phyloP scores from a whole-genome alignment of 2,113 vertebrate genomes.

The Callipepla squamata region DNA sequence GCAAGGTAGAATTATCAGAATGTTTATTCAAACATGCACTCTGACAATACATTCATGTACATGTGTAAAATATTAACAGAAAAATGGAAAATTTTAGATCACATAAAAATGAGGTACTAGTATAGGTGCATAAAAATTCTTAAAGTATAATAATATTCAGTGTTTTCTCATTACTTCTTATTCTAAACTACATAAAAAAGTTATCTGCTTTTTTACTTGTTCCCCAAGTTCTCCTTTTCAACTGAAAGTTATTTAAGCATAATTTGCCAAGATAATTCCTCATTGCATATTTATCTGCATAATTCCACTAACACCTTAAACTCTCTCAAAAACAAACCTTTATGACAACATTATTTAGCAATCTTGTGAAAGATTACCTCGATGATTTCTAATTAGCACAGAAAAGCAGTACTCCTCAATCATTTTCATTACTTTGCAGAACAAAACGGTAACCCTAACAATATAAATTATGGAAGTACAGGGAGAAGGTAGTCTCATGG shows the following conservation, averaged over 20 bases:
- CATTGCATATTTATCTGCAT: neutral
- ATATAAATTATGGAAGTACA: accelerated
- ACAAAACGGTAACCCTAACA: neutral
- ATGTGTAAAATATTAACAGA: neutral
- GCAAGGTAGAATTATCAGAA: neutral
- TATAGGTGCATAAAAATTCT: neutral
- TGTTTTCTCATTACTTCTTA: neutral
- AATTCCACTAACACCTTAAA: neutral
- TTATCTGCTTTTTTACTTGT: neutral
- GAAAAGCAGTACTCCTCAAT: neutral
- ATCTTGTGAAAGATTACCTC: neutral
- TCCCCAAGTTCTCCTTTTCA: neutral
- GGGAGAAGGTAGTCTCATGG: neutral
- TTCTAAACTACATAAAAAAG: too few relatives aligned
- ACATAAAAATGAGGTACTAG: neutral
- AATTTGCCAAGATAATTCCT: neutral
- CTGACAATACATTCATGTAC: neutral
- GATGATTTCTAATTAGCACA: neutral
- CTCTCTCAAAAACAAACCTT: neutral
- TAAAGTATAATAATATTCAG: neutral
- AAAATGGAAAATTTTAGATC: neutral
- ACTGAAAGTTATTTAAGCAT: neutral
- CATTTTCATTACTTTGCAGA: neutral
- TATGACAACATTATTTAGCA: neutral
- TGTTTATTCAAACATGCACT: neutral